phyloP scores from a whole-genome alignment of 1,140 invertebrate genomes.

The Diorhabda elongata region DNA sequence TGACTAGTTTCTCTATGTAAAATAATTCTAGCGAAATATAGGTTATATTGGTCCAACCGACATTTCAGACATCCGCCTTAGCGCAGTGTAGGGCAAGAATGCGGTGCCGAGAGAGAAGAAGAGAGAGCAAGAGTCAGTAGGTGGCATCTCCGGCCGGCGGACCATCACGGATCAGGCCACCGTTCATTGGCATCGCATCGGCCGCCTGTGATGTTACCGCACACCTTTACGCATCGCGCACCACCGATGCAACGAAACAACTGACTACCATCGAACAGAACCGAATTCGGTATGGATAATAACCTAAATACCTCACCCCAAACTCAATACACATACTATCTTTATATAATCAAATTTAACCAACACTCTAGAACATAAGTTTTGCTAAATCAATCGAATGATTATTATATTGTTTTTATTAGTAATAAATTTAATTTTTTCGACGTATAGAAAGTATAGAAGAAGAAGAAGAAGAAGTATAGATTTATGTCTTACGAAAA shows the following conservation, averaged over 20 bases:
- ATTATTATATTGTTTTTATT: too few species aligned
- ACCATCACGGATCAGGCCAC: constrained; percentile 1
- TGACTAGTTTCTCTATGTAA: too few species aligned
- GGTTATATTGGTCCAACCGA: constrained; percentile 1
- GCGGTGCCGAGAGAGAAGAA: not conserved
- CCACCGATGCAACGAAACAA: not conserved
- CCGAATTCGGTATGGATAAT: not conserved
- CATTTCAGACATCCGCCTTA: not conserved
- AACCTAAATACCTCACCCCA: too few species aligned
- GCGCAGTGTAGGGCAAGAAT: constrained; percentile 1
- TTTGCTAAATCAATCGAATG: too few species aligned
- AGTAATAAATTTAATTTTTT: too few species aligned
- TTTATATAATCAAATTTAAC: too few species aligned
- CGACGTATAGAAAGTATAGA: too few species aligned
- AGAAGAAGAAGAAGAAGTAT: too few species aligned
- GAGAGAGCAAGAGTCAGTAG: constrained; percentile 24
- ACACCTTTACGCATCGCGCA: constrained; percentile 22
- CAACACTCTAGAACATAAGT: too few species aligned
- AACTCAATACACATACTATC: too few species aligned
- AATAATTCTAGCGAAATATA: not conserved
- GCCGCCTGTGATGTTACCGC: constrained; percentile 32
- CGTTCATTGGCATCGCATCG: constrained; percentile 18
- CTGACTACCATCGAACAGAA: not conserved
- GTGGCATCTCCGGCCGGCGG: constrained; percentile 29
- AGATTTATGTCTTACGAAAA: too few species aligned